Conservation (phyloP, 2,113 vertebrate genomes). For the Redunca redunca region DNA sequence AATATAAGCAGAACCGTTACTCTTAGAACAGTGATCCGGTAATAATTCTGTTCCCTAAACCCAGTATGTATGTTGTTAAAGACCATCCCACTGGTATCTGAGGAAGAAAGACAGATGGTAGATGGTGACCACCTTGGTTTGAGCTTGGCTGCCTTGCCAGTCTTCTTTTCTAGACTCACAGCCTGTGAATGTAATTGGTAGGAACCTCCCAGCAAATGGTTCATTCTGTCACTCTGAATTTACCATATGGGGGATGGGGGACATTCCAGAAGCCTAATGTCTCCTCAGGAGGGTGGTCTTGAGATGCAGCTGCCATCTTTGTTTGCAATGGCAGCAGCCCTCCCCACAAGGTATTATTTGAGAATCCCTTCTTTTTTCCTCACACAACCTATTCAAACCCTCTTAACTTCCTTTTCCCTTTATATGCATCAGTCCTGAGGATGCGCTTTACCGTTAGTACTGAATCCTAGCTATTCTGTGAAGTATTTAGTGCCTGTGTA, state of each 20-base stretch:
- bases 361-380: neutral
- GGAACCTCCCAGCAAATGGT: neutral
- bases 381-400: neutral
- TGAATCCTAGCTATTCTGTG: neutral
- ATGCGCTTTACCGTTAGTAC: neutral
- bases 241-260: fast-evolving
- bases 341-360: neutral
- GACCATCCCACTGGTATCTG: neutral
- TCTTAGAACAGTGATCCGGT: neutral
- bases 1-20: neutral
- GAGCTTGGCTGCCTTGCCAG: neutral
- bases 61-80: neutral
- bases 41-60: neutral
- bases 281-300: neutral
- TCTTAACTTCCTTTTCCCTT: neutral
- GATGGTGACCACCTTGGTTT: neutral
- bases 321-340: neutral
- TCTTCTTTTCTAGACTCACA: neutral
- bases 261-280: neutral
- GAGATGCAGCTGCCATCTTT: neutral
- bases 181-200: neutral
- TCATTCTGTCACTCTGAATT: neutral
- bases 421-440: neutral
- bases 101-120: neutral
- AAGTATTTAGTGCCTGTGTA: neutral